Evolutionary conservation across 2,113 vertebrate species (phyloP), one percentile per base, ranked within the genome.

Genomic region (Poecilia latipinna): DNA sequence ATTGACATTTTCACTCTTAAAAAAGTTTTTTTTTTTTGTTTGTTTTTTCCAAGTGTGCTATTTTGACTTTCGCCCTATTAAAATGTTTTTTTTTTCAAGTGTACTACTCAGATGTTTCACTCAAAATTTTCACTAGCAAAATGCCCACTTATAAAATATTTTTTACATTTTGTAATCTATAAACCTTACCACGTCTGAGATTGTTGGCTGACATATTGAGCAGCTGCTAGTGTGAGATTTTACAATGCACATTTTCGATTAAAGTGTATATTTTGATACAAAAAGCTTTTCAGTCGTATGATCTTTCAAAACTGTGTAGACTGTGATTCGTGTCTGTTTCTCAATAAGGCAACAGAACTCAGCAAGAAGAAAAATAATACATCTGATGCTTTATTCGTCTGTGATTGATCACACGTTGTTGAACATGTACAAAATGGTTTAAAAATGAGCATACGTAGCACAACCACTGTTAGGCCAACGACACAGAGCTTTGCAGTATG

Each of bases 381-480:
- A 61, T 89, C 88, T 94, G 91, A 95, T 94, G 92, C 94, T 95
- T 95, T 95, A 95, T 95, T 95, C 67, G 89, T 92, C 88, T 94
- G 90, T 93, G 81, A 90, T 88, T 90, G 82, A 90, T 94, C 85
- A 94, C 93, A 95, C 93, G 90, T 93, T 84, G 83, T 92, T 89
- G 86, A 94, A 94, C 95, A 95, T 91, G 92, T 95, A 95, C 93
- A 94, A 95, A 95, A 95, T 93, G 91, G 83, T 94, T 94, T 94
- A 94, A 92, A 94, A 94, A 95, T 93, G 90, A 95, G 90, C 91
- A 90, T 91, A 91, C 87, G 77, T 82, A 91, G 84, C 91, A 94
- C 94, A 92, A 93, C 89, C 91, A 95, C 90, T 91, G 90, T 82
- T 91, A 92, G 90, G 91, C 90, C 89, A 87, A 95, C 93, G 75